Evolutionary conservation across 2,888 invertebrate genomes (phyloP), one percentile per base, ranked within the genome.

Genomic region (Agrilus cyanescens): DNA sequence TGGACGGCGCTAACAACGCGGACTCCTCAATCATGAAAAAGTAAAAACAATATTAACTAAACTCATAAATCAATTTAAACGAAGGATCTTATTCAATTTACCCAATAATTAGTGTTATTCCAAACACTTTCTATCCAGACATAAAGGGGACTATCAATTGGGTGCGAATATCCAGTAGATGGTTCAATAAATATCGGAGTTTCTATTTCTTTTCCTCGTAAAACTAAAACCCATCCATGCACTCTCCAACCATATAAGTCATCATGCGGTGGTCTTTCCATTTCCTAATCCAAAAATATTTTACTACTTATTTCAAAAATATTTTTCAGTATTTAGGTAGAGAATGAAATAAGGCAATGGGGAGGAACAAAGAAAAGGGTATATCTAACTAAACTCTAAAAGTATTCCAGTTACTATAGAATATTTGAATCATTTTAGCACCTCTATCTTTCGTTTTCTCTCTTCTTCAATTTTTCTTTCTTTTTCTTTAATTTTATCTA

Each of bases 61-160:
- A 7, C 4, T 20, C 20, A 4, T 5, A 20, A 20, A 20, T 20
- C 7, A 20, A 20, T 2, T 2, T 20, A 5, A 20, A 7, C 2
- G 2, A 5, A 7, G 6, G 5, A 5, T 6, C 20, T 7, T 20
- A 4, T 3, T 13, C 4, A 15, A 43, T 68, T 66, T 48, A 80
- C 80, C 71, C 85, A 89, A 62, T 87, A 93, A 66, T 95, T 94
- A 39, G 74, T 69, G 57, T 90, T 69, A 56, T 91, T 90, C 79
- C 93, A 95, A 39, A 93, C 66, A 50, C 83, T 82, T 57, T 94
- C 90, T 4, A 94, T 72, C 1, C 82, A 76, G 25, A 82, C 75
- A 56, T 89, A 93, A 46, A 77, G 70, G 2, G 69, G 62, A 15
- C 75, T 69, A 32, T 68, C 59, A 0, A 80, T 59, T 0, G 77